phyloP scores from a whole-genome alignment of 2,113 vertebrate species.

The Psittacula cyanocephala region DNA sequence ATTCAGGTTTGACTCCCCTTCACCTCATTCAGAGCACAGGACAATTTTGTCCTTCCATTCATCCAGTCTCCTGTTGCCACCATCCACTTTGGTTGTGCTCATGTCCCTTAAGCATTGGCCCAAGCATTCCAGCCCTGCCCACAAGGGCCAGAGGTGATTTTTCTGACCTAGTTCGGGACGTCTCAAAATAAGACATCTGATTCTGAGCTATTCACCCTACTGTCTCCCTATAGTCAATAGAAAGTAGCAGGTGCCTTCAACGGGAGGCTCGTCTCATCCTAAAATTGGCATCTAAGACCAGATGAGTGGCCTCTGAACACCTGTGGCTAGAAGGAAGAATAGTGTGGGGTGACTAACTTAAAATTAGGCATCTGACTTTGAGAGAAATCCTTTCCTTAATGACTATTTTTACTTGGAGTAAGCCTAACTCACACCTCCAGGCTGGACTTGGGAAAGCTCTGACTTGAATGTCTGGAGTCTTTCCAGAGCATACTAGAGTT shows the following conservation, averaged over 20 bases:
- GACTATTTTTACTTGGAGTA: neutral
- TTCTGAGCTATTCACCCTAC: neutral
- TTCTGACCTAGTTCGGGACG: neutral
- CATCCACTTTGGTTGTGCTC: neutral
- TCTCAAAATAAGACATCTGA: neutral
- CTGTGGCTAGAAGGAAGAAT: neutral
- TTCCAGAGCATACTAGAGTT: neutral
- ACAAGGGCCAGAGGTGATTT: neutral
- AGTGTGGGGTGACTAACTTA: neutral
- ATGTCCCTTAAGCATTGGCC: neutral
- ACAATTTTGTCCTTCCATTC: neutral
- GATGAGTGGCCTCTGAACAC: neutral
- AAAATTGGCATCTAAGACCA: neutral
- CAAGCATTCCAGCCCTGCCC: neutral
- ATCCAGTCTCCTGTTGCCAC: neutral
- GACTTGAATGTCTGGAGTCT: neutral
- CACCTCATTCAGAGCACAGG: neutral
- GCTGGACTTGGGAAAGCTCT: neutral
- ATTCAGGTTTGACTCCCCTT: neutral
- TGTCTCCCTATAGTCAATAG: neutral
- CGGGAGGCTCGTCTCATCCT: neutral
- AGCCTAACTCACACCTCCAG: neutral
- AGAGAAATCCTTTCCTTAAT: slow-evolving; percentile 9
- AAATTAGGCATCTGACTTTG: neutral
- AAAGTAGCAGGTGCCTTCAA: neutral